Conservation (phyloP, 2,888 invertebrate genomes). For the Agrilus biguttatus region DNA sequence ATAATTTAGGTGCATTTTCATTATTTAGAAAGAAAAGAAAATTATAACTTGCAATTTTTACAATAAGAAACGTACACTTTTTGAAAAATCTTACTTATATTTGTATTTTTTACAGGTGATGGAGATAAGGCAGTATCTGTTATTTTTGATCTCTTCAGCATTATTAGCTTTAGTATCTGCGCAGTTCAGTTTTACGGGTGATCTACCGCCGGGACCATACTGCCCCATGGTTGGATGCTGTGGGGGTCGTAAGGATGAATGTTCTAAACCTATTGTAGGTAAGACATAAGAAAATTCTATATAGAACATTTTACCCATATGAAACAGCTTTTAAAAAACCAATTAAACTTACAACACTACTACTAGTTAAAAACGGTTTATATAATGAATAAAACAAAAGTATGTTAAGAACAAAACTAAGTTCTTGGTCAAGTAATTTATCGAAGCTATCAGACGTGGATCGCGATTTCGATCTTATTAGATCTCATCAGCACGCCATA, state of each 20-base stretch:
- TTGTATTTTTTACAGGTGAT: slow-evolving; percentile 9
- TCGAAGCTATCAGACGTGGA: too few species aligned
- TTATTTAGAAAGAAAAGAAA: too few species aligned
- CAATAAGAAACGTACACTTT: too few species aligned
- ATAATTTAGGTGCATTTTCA: too few species aligned
- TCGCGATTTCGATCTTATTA: too few species aligned
- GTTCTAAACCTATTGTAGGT: slow-evolving; percentile 66
- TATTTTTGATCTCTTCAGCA: slow-evolving; percentile 2
- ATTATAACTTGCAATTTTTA: too few species aligned
- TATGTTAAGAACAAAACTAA: too few species aligned
- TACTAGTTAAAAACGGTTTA: background rate
- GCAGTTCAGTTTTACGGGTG: slow-evolving; percentile 13
- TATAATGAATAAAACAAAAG: background rate
- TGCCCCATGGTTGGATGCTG: slow-evolving; percentile 55
- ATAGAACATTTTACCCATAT: too few species aligned
- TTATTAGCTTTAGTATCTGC: background rate
- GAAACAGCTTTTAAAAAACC: too few species aligned
- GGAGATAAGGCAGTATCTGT: slow-evolving; percentile 3
- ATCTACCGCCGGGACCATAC: slow-evolving; percentile 43
- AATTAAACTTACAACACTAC: slow-evolving; percentile 3
- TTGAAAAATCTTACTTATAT: too few species aligned
- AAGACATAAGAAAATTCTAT: slow-evolving; percentile 10
- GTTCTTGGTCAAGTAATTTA: too few species aligned
- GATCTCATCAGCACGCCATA: too few species aligned
- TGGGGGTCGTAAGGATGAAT: slow-evolving; percentile 58